These are phyloP conservation scores for Mastomys coucha DNA, from an alignment of 2,113 vertebrate genomes.

Conservation along the genomic window DNA sequence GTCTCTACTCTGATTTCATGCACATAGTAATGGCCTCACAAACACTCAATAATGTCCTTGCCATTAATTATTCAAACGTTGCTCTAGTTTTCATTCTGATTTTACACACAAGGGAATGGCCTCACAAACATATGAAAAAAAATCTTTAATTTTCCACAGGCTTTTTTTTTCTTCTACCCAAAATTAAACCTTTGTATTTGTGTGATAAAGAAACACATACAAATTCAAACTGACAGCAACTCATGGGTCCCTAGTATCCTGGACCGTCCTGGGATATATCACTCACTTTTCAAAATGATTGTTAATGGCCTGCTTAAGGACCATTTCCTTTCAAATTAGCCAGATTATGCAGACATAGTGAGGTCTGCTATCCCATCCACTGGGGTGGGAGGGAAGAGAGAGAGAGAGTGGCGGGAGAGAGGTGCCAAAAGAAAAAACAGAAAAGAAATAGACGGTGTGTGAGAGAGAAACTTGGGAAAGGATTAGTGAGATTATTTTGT, in stretches of 20 bases:
- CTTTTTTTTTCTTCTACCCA: slow-evolving; percentile 44
- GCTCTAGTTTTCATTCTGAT: background rate
- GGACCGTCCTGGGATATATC: slow-evolving; percentile 33
- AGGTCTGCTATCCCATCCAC: slow-evolving; percentile 46
- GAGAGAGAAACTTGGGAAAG: background rate
- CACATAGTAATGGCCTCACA: background rate
- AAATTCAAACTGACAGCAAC: slow-evolving; percentile 78
- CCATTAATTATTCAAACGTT: slow-evolving; percentile 42
- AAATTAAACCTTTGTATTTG: slow-evolving; percentile 68
- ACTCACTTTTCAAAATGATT: slow-evolving; percentile 66
- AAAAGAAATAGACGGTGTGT: background rate
- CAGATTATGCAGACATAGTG: slow-evolving; percentile 57
- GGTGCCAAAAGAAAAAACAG: background rate
- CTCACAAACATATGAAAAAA: slow-evolving; percentile 58
- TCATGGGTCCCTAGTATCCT: slow-evolving; percentile 67
- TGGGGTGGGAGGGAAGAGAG: background rate
- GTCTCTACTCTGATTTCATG: slow-evolving; percentile 1
- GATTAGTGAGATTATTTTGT: background rate
- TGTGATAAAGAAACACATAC: slow-evolving; percentile 72
- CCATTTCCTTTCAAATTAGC: slow-evolving; percentile 79
- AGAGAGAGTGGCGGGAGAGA: background rate
- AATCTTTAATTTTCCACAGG: slow-evolving; percentile 5
- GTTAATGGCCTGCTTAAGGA: slow-evolving; percentile 72
- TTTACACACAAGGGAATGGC: background rate
- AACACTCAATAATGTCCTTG: background rate